These are phyloP conservation scores for Apodemia mormo DNA, from an alignment of 2,888 invertebrate species.

Conservation along the genomic window DNA sequence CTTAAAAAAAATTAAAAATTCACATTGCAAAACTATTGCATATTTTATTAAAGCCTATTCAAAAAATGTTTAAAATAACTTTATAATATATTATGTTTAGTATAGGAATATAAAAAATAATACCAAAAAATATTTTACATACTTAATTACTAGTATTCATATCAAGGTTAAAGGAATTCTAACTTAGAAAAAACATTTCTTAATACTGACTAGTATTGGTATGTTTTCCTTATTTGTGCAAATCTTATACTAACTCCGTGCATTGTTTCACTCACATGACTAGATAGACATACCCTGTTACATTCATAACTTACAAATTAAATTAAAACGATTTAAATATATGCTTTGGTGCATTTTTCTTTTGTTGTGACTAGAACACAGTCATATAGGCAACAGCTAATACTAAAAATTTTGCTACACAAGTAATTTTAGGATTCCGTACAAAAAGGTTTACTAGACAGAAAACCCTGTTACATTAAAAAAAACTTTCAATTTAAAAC, in stretches of 20 bases:
- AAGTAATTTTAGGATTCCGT: too few species aligned
- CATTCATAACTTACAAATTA: not conserved
- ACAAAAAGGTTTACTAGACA: too few species aligned
- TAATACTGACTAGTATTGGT: constrained; percentile 1
- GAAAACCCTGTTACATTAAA: too few species aligned
- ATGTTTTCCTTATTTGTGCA: not conserved
- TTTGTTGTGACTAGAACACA: not conserved
- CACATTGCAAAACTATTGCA: too few species aligned
- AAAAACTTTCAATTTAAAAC: too few species aligned
- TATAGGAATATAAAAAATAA: not conserved
- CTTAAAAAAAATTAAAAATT: too few species aligned
- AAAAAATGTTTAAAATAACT: too few species aligned
- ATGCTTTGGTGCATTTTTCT: not conserved
- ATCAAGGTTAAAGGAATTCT: not conserved
- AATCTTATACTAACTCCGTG: not conserved
- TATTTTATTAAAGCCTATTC: too few species aligned
- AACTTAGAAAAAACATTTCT: not conserved
- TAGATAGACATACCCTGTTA: constrained; percentile 10
- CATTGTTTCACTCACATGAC: not conserved
- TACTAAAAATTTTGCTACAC: too few species aligned
- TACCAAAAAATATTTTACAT: not conserved
- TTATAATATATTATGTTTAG: too few species aligned
- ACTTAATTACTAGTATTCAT: not conserved
- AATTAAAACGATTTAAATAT: constrained; percentile 2
- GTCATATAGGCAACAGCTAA: too few species aligned